Evolutionary conservation across 1,140 invertebrate genomes (phyloP).

Genomic region (Papilio machaon): DNA sequence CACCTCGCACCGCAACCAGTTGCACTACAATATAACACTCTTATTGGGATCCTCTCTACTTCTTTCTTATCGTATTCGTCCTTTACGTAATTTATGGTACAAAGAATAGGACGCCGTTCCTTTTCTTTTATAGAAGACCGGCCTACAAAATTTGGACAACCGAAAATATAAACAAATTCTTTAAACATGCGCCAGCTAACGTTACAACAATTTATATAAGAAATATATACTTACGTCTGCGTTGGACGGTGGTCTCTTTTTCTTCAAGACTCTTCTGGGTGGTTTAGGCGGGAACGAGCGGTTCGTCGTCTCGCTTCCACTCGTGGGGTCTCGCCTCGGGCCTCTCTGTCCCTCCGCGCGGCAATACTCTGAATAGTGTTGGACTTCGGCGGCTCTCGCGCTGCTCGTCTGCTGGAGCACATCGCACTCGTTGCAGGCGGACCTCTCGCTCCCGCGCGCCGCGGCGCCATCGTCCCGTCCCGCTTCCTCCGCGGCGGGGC

Average conservation of each 20-base stretch:
- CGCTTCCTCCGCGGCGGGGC: slow-evolving; percentile 21
- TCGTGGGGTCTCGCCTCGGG: slow-evolving; percentile 8
- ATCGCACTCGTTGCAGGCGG: neutral
- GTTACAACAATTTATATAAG: slow-evolving; percentile 35
- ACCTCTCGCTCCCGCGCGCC: slow-evolving; percentile 42
- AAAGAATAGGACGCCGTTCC: too few species aligned
- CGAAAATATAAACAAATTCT: too few species aligned
- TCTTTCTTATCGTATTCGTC: too few species aligned
- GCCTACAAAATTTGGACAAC: too few species aligned
- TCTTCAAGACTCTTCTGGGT: slow-evolving; percentile 49
- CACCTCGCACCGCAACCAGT: slow-evolving; percentile 34
- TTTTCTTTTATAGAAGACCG: too few species aligned
- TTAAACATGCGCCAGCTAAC: neutral
- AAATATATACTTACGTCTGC: slow-evolving; percentile 39
- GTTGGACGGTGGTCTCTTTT: slow-evolving; percentile 39
- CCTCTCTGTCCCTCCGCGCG: neutral
- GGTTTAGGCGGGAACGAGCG: slow-evolving; percentile 53
- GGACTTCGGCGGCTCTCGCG: neutral
- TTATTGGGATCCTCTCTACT: too few species aligned
- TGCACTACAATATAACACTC: slow-evolving; percentile 27
- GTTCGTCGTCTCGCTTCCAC: slow-evolving; percentile 51
- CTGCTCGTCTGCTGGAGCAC: neutral
- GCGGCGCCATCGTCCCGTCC: slow-evolving; percentile 35
- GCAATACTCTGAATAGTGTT: neutral
- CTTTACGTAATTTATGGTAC: too few species aligned